Evolutionary conservation across 2,113 vertebrate genomes (phyloP), one percentile per base, ranked within the genome.

Genomic region (Gadus chalcogrammus): DNA sequence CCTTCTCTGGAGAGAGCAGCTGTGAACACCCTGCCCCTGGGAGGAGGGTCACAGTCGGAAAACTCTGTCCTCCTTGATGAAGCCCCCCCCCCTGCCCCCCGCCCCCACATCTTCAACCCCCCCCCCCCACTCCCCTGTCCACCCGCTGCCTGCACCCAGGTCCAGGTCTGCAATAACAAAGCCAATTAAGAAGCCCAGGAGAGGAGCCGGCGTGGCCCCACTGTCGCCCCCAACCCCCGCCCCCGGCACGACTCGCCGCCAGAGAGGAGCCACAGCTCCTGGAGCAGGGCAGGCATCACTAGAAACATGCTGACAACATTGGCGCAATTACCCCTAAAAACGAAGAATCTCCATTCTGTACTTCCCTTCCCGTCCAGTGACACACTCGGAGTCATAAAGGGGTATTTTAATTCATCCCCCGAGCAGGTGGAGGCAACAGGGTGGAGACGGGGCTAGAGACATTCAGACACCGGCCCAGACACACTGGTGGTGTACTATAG

Each of bases 161-260:
- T 81, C 80, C 85, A 83, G 80, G 80, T 89, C 84, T 86, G 84
- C 88, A 91, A 91, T 89, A 89, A 88, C 86, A 89, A 88, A 89
- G 89, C 87, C 89, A 91, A 88, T 91, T 91, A 89, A 84, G 86
- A 91, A 87, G 68, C 89, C 87, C 88, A 67, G 52, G 89, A 89
- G 89, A 85, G 75, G n/a, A 69, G 76, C 31, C 31, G 31, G 31
- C 31, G 6, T 35, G 31, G 31, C 31, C 4, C 31, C 31, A 35
- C 31, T 20, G 20, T 20, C 28, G 3, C 28, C 28, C 31, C 70
- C 22, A 68, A 69, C 64, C n/a, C 77, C 64, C 87, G 76, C 77
- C 85, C 85, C 82, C 76, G 81, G 71, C 81, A 84, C 88, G 87
- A 89, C 88, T 88, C 88, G 84, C 88, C 87, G 89, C 87, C 84